phyloP scores from a whole-genome alignment of 2,113 vertebrate genomes.

The Cyanoramphus novaezelandiae region DNA sequence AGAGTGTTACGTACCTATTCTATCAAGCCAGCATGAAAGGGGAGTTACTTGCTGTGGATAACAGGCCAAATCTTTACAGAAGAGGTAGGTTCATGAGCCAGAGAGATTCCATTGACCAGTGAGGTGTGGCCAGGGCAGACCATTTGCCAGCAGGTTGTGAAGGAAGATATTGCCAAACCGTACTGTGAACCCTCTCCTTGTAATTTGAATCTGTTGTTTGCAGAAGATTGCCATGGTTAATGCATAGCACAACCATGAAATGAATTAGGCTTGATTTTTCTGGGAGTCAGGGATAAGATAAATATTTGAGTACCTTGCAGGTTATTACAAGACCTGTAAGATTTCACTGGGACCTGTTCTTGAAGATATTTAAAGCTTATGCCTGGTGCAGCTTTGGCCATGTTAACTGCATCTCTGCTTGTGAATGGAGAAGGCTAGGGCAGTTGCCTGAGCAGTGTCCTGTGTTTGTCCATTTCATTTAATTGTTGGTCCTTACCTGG shows the following conservation, averaged over 20 bases:
- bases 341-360: not conserved
- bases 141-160: not conserved
- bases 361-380: not conserved
- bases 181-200: not conserved
- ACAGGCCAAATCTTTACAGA: not conserved
- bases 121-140: not conserved
- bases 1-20: not conserved
- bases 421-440: not conserved
- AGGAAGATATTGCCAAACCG: rapidly evolving
- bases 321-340: not conserved
- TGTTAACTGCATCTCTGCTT: not conserved
- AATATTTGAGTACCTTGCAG: not conserved
- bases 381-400: not conserved
- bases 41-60: not conserved
- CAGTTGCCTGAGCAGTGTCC: not conserved
- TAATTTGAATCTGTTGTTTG: not conserved
- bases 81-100: not conserved
- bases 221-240: not conserved
- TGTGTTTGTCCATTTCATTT: not conserved
- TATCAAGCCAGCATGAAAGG: not conserved
- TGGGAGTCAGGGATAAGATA: not conserved
- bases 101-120: not conserved
- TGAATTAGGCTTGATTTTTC: not conserved
- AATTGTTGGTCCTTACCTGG: not conserved
- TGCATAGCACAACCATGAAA: not conserved